Evolutionary conservation across 2,113 vertebrate genomes (phyloP).

Genomic region (Sakesphorus luctuosus): DNA sequence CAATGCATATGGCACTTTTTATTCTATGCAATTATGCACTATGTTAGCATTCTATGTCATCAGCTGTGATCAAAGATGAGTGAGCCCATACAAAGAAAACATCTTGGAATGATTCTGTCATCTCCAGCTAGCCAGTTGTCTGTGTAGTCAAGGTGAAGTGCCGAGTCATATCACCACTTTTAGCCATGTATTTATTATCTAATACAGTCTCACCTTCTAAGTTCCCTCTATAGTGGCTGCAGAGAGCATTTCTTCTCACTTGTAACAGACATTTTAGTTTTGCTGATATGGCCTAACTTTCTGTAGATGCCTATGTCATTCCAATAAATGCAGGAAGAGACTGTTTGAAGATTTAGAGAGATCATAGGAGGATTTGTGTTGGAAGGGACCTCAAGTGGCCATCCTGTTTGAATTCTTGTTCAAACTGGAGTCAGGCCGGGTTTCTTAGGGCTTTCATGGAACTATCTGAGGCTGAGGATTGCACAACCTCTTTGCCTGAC

Average conservation of each 20-base stretch:
- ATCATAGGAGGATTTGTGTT: not conserved
- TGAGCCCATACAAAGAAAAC: not conserved
- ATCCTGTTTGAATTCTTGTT: not conserved
- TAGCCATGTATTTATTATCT: not conserved
- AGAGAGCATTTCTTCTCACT: not conserved
- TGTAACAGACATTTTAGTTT: not conserved
- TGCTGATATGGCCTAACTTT: not conserved
- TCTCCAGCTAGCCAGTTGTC: not conserved
- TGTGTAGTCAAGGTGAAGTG: not conserved
- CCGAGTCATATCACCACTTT: rapidly evolving
- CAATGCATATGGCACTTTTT: not conserved
- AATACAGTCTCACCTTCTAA: not conserved
- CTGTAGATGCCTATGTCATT: not conserved
- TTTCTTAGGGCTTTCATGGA: not conserved
- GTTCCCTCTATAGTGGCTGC: not conserved
- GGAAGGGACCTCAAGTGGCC: not conserved
- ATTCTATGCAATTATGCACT: not conserved
- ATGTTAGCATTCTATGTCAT: not conserved
- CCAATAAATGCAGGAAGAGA: not conserved
- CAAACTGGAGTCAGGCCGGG: not conserved
- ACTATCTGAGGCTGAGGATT: not conserved
- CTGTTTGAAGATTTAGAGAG: not conserved
- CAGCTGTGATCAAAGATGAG: not conserved
- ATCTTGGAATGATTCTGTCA: not conserved
- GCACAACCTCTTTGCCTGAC: not conserved